Percentiles rank a stretch among this genome's conserved stretches.
phyloP scores from a whole-genome alignment of 2,888 invertebrate species.

The Leucoptera coffeella region DNA sequence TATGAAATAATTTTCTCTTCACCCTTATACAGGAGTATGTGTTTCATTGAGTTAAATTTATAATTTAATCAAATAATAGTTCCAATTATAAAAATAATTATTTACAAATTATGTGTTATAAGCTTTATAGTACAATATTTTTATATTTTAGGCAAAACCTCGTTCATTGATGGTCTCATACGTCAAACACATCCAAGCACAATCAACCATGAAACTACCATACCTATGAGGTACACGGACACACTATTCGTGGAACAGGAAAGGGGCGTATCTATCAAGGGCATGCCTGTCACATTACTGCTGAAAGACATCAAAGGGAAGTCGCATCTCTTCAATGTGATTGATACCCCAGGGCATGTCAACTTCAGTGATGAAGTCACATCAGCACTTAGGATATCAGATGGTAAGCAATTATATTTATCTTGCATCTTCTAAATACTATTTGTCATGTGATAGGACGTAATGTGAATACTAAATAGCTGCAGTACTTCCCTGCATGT shows the following conservation, averaged over 20 bases:
- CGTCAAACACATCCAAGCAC: conserved; percentile 96
- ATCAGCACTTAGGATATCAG: conserved; percentile 85
- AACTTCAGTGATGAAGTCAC: conserved; percentile 99
- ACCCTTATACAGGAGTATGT: no score
- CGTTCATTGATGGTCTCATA: conserved; percentile 93
- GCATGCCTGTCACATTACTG: conserved; percentile 90
- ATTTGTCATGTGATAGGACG: no score
- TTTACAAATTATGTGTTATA: no score
- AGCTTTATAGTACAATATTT: no score
- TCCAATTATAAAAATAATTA: no score
- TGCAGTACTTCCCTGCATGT: no score
- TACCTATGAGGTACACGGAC: conserved; percentile 87
- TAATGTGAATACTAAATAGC: no score
- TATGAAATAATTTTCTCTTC: no score
- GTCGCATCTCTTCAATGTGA: conserved; percentile 93
- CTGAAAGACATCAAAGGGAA: conserved; percentile 92
- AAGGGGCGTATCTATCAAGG: conserved; percentile 94
- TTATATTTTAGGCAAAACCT: conserved; percentile 67
- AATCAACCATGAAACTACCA: conserved; percentile 63
- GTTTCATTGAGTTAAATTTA: no score
- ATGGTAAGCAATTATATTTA: conserved; percentile 34
- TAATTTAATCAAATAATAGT: no score
- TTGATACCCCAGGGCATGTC: conserved; percentile 97
- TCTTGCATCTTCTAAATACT: no score
- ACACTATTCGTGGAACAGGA: conserved; percentile 96